Percentiles rank a stretch among this genome's conserved stretches.
Evolutionary conservation across 2,113 vertebrate species (phyloP).

Genomic region (Anseranas semipalmata): DNA sequence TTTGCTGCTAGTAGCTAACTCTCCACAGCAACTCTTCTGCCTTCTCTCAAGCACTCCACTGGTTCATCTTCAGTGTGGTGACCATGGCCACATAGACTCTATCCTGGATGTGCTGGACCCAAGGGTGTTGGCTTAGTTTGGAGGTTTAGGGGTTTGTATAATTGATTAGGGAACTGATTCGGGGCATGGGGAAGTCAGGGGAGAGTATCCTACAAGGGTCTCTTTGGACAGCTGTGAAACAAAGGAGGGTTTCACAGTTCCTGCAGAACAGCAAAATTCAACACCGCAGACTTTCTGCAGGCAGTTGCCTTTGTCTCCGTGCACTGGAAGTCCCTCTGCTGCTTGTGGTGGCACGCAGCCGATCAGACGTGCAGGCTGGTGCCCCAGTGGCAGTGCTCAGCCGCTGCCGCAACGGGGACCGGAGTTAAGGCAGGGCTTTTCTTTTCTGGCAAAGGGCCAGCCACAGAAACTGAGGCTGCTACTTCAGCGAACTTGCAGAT

Average conservation of each 20-base stretch:
- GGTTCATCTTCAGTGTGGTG: background rate
- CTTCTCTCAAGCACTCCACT: background rate
- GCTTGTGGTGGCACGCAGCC: background rate
- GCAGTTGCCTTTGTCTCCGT: background rate
- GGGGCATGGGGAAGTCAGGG: background rate
- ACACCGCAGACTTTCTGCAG: background rate
- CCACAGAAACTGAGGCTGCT: rapidly evolving
- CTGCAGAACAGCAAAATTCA: background rate
- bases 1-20: background rate
- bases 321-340: background rate
- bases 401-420: background rate
- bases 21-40: background rate
- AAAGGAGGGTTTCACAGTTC: background rate
- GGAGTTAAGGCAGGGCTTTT: background rate
- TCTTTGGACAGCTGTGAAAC: background rate
- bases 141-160: background rate
- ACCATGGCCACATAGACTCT: background rate
- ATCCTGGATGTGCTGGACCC: background rate
- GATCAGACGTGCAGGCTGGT: background rate
- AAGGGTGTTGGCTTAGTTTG: background rate
- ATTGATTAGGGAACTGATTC: background rate
- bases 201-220: background rate
- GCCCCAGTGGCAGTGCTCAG: background rate
- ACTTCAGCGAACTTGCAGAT: background rate
- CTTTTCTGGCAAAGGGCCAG: background rate